Evolutionary conservation across 2,797 vertebrate genomes (phyloP), one percentile per base, ranked within the genome.

Genomic region (Pangasius macronema): DNA sequence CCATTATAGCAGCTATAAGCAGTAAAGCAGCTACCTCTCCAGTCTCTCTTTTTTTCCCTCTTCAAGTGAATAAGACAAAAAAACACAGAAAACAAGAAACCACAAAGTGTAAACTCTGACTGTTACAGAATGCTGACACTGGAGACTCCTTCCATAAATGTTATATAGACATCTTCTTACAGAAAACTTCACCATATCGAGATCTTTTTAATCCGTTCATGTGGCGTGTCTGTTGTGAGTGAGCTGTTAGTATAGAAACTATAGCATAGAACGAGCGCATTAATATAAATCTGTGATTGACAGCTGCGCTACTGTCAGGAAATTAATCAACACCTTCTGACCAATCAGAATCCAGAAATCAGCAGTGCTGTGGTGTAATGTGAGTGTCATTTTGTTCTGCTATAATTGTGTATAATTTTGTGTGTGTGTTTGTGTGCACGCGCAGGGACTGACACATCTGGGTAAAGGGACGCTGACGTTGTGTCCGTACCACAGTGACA

Each of bases 381-480:
- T 65, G 68, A 18, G 20, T 39, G 24, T 73, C 70, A 73, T 46
- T 0, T 73, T 1, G 3, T 46, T 73, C 20, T 27, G 5, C 22
- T 53, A 55, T 80, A 36, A 63, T n/a, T n/a, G 51, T 2, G 36
- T 36, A 36, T 36, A 36, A 36, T 36, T 42, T 4, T 42, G 5
- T 42, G 51, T 16, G 13, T 63, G 53, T 84, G 57, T 39, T n/a
- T 91, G 55, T 88, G 53, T 82, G 22, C 20, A 7, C 59, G 24
- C 61, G 1, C 93, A 99, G 98, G 99, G 99, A 92, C 96, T 99
- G 93, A 99, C 99, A 88, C 98, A 99, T 91, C 95, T 99, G 93
- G 99, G 99, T 76, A 99, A 99, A 94, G 99, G 99, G 83, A 99
- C 99, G 0, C 96, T 99, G 80, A 99, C 98, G 22, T 96, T 99